Evolutionary conservation across 2,797 vertebrate genomes (phyloP).

Genomic region (Acrossocheilus fasciatus): DNA sequence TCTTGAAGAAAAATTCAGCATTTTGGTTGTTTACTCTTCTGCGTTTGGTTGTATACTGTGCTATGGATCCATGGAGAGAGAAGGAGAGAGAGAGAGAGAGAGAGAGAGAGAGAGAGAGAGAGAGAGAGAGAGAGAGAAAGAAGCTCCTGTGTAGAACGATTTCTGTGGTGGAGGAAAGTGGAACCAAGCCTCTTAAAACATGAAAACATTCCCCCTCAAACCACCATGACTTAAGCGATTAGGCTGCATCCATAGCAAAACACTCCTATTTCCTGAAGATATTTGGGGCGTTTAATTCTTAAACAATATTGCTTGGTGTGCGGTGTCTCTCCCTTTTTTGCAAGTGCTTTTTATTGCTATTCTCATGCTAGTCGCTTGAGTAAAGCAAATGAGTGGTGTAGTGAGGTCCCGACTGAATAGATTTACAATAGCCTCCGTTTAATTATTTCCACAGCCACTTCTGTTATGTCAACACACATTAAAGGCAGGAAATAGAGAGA

Average conservation of each 20-base stretch:
- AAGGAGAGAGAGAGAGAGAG: slow-evolving; percentile 47
- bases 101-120: slow-evolving; percentile 45
- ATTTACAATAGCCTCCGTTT: slow-evolving; percentile 67
- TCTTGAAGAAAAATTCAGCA: not conserved
- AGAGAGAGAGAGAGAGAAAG: slow-evolving; percentile 47
- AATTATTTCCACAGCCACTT: slow-evolving; percentile 76
- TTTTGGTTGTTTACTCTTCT: not conserved
- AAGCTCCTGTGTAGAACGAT: slow-evolving; percentile 66
- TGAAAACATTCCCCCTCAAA: slow-evolving; percentile 79
- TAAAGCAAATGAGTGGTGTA: slow-evolving; percentile 72
- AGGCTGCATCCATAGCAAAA: slow-evolving; percentile 76
- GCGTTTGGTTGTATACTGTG: not conserved
- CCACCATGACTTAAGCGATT: slow-evolving; percentile 84
- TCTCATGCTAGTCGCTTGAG: slow-evolving; percentile 68
- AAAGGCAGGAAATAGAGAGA: slow-evolving; percentile 70
- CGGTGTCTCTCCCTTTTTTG: slow-evolving; percentile 69
- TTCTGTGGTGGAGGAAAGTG: slow-evolving; percentile 70
- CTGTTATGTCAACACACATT: slow-evolving; percentile 74
- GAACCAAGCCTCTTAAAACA: slow-evolving; percentile 80
- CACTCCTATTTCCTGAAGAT: slow-evolving; percentile 80
- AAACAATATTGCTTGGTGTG: slow-evolving; percentile 74
- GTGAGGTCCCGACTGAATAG: slow-evolving; percentile 70
- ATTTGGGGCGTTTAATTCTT: slow-evolving; percentile 77
- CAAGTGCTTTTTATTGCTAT: slow-evolving; percentile 68
- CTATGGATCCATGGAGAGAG: slow-evolving; percentile 40